These are phyloP conservation scores for Moxostoma hubbsi DNA, from an alignment of 2,797 vertebrate species.

Conservation along the genomic window DNA sequence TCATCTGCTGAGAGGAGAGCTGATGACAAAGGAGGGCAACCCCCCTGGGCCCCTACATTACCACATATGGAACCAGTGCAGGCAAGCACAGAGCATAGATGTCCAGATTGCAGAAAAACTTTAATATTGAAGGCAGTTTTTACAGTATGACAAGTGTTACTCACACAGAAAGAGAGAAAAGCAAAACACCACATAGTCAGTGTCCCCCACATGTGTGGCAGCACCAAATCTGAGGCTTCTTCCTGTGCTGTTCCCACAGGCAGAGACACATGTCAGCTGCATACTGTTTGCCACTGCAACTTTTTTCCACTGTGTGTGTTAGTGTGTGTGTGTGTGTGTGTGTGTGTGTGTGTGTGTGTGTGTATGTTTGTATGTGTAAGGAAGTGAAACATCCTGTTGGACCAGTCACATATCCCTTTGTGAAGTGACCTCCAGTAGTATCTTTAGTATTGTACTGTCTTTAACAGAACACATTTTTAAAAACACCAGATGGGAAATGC, in stretches of 20 bases:
- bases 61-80: constrained; percentile 52
- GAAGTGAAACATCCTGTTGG: constrained; percentile 57
- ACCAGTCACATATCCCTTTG: constrained; percentile 53
- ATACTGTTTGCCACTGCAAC: constrained; percentile 54
- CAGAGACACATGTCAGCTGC: constrained; percentile 60
- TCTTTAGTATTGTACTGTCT: constrained; percentile 56
- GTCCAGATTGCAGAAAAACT: constrained; percentile 17
- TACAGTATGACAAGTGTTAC: constrained; percentile 38
- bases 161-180: constrained; percentile 2
- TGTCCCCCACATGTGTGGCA: constrained; percentile 54
- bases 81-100: constrained; percentile 38
- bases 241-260: constrained; percentile 59
- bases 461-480: constrained; percentile 20
- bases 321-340: constrained; percentile 44
- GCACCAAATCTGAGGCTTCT: constrained; percentile 50
- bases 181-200: not conserved
- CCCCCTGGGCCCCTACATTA: constrained; percentile 20
- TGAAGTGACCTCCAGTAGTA: constrained; percentile 56
- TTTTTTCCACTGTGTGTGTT: constrained; percentile 24
- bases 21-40: constrained; percentile 36
- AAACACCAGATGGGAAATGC: constrained; percentile 20
- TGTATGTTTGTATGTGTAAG: constrained; percentile 35
- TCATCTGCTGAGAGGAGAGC: constrained; percentile 29
- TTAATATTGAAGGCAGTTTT: constrained; percentile 30
- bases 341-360: constrained; percentile 23